Evolutionary conservation across 2,113 vertebrate genomes (phyloP).

Genomic region (Oncorhynchus kisutch): DNA sequence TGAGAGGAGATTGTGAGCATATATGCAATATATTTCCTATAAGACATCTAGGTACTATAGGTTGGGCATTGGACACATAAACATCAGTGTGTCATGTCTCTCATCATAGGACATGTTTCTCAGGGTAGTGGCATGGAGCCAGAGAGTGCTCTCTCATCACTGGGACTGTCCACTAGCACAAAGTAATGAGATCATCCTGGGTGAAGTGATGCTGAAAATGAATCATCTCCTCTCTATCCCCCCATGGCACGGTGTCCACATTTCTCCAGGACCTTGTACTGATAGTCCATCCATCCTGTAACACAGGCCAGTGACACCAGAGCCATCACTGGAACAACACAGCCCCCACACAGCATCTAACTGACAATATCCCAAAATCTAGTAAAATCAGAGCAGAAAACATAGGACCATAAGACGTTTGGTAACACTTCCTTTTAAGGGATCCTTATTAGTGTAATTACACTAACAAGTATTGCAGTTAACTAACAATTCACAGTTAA

Average conservation of each 20-base stretch:
- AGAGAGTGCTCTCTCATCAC: conserved; percentile 22
- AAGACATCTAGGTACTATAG: conserved; percentile 8
- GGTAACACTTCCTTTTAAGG: too few species aligned
- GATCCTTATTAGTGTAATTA: too few species aligned
- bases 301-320: conserved; percentile 34
- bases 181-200: conserved; percentile 72
- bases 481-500: too few species aligned
- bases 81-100: conserved; percentile 34
- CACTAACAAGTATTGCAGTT: too few species aligned
- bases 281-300: conserved; percentile 58
- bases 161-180: conserved; percentile 54
- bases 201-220: conserved; percentile 72
- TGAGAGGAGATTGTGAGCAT: conserved; percentile 12
- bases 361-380: conserved; percentile 31
- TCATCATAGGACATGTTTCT: conserved; percentile 31
- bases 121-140: conserved; percentile 29
- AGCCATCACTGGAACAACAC: conserved; percentile 41
- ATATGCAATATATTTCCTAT: conserved; percentile 8
- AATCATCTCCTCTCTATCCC: conserved; percentile 62
- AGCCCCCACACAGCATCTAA: conserved; percentile 3
- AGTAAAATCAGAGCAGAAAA: conserved; percentile 36
- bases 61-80: conserved; percentile 44
- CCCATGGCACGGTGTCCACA: conserved; percentile 42
- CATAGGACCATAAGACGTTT: too few species aligned
- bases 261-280: conserved; percentile 59